Evolutionary conservation across 2,113 vertebrate genomes (phyloP), one percentile per base, ranked within the genome.

Genomic region (Dasyornis broadbenti): DNA sequence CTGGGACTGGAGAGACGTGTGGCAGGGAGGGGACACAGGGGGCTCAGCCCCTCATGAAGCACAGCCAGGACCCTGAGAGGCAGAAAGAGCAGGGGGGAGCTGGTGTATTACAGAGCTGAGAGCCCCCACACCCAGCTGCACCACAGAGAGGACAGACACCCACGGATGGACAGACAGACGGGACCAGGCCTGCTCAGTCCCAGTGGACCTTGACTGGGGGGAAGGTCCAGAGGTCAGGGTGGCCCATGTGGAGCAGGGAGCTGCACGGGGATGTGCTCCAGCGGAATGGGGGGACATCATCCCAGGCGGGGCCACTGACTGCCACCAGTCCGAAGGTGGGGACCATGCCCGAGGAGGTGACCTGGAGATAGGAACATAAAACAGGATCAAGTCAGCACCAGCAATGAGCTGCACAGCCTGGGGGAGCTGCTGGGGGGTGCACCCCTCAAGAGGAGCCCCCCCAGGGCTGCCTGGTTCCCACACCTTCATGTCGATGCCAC

Each of bases 401-500:
- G 47, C 37, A 23, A 72, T 0, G 6, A 42, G 63, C 13, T 18
- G 42, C 9, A 6, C 13, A 6, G 72, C 35, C 44, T 1, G 1
- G n/a, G 30, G 30, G 13, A 22, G 44, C 30, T 49, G 30, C 33
- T 1, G 4, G 24, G 20, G 27, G 49, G 7, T 6, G 49, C 18
- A 26, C 7, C 42, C 40, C 33, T 15, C 18, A 21, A 15, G 24
- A 22, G 42, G 33, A 61, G 31, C 11, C 31, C 26, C 22, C 9
- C 2, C 19, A 12, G 59, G 52, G 24, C 27, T 20, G 6, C 2
- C 31, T 0, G 16, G 14, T 10, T 10, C 9, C 8, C 93, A 54
- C 86, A 99, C 99, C 99, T 99, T 99, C 98, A 98, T 98, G 53
- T 99, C 99, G 1, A 99, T 99, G 97, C 98, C 99, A 1, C 99